Conservation (phyloP, 2,888 invertebrate species). For the Drosophila ezoana region DNA sequence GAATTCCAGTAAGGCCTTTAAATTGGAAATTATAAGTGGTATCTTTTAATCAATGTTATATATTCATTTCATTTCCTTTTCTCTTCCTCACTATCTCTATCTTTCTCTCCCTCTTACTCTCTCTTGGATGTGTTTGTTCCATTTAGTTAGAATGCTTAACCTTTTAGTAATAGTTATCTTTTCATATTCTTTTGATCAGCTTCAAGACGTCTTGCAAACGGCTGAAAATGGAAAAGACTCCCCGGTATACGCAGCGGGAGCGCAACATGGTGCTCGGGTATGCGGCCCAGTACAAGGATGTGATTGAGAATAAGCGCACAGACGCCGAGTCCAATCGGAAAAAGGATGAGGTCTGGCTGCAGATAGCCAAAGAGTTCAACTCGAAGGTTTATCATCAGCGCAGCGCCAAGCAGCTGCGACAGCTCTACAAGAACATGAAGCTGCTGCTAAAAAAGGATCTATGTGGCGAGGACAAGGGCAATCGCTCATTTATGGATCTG, state of each 20-base stretch:
- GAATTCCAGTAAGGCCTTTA: background rate
- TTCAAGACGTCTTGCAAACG: constrained; percentile 84
- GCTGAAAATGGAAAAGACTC: constrained; percentile 84
- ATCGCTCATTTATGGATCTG: constrained; percentile 83
- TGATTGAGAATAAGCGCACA: constrained; percentile 84
- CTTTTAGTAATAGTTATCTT: background rate
- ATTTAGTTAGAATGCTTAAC: no score
- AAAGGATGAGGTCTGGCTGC: constrained; percentile 84
- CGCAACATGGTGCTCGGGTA: constrained; percentile 84
- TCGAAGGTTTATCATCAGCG: constrained; percentile 84
- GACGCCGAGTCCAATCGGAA: constrained; percentile 84
- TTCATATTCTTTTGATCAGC: constrained; percentile 49
- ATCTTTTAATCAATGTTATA: no score
- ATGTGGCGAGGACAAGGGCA: constrained; percentile 82
- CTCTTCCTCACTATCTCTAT: background rate
- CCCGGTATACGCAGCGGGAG: constrained; percentile 84
- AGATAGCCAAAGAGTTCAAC: constrained; percentile 85
- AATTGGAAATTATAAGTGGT: background rate
- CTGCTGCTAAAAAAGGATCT: constrained; percentile 84
- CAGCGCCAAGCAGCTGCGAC: constrained; percentile 84
- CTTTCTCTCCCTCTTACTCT: no score
- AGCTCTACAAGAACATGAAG: constrained; percentile 85
- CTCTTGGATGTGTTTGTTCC: no score
- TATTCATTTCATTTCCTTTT: no score
- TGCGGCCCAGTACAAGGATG: constrained; percentile 84